Percentiles rank a stretch among this genome's conserved stretches.
These are phyloP conservation scores for Saccostrea glomerata DNA, from an alignment of 1,140 invertebrate species.

Conservation along the genomic window DNA sequence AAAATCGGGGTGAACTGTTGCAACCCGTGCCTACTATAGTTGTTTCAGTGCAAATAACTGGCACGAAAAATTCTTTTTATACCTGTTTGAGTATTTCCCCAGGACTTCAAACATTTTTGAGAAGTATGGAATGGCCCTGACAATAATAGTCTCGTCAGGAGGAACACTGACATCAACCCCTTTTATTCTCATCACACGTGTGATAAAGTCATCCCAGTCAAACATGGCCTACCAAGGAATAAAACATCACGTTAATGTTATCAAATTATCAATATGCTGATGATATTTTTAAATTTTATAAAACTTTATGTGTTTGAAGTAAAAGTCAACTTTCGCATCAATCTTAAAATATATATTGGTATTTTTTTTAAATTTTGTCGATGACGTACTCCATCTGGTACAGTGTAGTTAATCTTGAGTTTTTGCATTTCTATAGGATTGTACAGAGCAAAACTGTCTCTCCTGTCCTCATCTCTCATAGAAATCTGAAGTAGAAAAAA, in stretches of 20 bases:
- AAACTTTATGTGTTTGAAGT: neutral
- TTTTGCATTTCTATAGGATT: constrained; percentile 89
- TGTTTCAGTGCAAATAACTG: no score
- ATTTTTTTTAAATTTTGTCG: neutral
- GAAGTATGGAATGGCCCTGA: constrained; percentile 60
- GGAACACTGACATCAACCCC: constrained; percentile 46
- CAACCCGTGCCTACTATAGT: no score
- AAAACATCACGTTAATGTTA: neutral
- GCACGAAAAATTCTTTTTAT: neutral
- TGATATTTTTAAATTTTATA: neutral
- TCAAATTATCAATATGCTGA: neutral
- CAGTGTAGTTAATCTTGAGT: constrained; percentile 65
- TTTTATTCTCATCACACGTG: constrained; percentile 54
- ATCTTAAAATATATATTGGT: neutral
- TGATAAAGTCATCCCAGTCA: constrained; percentile 62
- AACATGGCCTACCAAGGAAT: constrained; percentile 56
- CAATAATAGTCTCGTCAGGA: constrained; percentile 48
- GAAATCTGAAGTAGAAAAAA: constrained; percentile 84
- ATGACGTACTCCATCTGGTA: constrained; percentile 50
- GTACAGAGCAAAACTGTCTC: constrained; percentile 93
- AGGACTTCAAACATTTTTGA: constrained; percentile 54
- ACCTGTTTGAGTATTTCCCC: constrained; percentile 56
- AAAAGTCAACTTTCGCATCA: neutral
- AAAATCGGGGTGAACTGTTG: no score
- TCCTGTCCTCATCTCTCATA: constrained; percentile 88